phyloP scores from a whole-genome alignment of 2,888 invertebrate genomes.

The Apotomis betuletana region DNA sequence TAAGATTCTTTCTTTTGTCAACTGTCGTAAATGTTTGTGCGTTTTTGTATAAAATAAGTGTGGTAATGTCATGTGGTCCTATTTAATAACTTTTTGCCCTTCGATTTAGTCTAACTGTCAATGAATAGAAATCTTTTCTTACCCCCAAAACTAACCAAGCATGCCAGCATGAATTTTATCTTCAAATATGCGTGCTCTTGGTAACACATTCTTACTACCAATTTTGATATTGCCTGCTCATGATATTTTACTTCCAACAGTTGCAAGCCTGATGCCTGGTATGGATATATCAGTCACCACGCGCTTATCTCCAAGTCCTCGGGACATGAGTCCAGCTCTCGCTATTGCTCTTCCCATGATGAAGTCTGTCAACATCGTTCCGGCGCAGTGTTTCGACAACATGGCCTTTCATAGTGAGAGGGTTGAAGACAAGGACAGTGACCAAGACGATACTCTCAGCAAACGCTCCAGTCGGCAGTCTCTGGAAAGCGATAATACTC shows the following conservation, averaged over 20 bases:
- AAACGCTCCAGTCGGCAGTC: constrained; percentile 69
- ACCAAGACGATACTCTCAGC: constrained; percentile 52
- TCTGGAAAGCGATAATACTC: constrained; percentile 67
- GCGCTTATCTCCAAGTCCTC: constrained; percentile 86
- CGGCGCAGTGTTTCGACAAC: constrained; percentile 79
- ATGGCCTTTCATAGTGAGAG: constrained; percentile 76
- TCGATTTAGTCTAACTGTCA: neutral
- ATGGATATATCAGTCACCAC: constrained; percentile 86
- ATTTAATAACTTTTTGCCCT: neutral
- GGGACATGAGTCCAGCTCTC: constrained; percentile 85
- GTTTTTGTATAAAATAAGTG: constrained; percentile 5
- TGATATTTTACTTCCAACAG: constrained; percentile 59
- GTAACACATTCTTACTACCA: constrained; percentile 47
- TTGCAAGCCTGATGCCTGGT: constrained; percentile 80
- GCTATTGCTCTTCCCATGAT: constrained; percentile 85
- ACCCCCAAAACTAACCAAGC: constrained; percentile 22
- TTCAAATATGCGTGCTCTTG: constrained; percentile 14
- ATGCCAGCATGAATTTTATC: constrained; percentile 31
- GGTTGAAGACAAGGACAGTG: constrained; percentile 57
- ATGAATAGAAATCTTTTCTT: constrained; percentile 5
- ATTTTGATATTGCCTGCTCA: constrained; percentile 52
- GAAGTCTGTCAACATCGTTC: constrained; percentile 81
- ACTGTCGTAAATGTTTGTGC: constrained; percentile 16
- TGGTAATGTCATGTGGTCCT: constrained; percentile 13
- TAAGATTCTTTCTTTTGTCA: neutral